These are phyloP conservation scores for Poecilia gillii DNA, from an alignment of 2,797 vertebrate species.

Conservation along the genomic window DNA sequence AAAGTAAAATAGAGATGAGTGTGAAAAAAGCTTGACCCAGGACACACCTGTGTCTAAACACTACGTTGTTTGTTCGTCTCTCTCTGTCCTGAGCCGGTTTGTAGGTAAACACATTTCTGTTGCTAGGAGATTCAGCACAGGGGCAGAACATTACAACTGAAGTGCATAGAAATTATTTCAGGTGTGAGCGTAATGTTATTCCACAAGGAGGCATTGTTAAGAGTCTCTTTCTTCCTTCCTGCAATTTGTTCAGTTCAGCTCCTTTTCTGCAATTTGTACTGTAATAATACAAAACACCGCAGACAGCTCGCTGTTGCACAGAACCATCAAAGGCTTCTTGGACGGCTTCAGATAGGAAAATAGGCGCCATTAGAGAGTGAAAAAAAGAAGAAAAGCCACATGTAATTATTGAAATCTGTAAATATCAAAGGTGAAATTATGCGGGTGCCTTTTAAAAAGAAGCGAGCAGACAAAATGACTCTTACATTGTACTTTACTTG, in stretches of 20 bases:
- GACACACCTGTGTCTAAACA: constrained; percentile 40
- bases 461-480: not conserved
- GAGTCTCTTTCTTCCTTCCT: not conserved
- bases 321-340: not conserved
- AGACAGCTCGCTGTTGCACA: not conserved
- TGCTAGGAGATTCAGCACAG: constrained; percentile 63
- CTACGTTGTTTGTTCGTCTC: constrained; percentile 41
- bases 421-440: constrained; percentile 4
- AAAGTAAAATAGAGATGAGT: not conserved
- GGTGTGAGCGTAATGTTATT: not conserved
- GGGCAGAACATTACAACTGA: constrained; percentile 15
- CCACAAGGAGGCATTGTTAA: constrained; percentile 1
- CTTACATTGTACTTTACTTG: not conserved
- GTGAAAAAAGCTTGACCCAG: not conserved
- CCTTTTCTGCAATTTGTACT: not conserved
- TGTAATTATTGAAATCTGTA: not conserved
- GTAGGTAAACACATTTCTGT: constrained; percentile 57
- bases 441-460: not conserved
- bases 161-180: constrained; percentile 16
- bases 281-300: not conserved
- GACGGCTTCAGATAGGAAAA: not conserved
- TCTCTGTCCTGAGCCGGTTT: constrained; percentile 30
- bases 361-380: not conserved
- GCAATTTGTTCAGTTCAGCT: not conserved
- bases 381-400: not conserved